phyloP scores from a whole-genome alignment of 2,797 vertebrate genomes.

The Micropoecilia bifurca region DNA sequence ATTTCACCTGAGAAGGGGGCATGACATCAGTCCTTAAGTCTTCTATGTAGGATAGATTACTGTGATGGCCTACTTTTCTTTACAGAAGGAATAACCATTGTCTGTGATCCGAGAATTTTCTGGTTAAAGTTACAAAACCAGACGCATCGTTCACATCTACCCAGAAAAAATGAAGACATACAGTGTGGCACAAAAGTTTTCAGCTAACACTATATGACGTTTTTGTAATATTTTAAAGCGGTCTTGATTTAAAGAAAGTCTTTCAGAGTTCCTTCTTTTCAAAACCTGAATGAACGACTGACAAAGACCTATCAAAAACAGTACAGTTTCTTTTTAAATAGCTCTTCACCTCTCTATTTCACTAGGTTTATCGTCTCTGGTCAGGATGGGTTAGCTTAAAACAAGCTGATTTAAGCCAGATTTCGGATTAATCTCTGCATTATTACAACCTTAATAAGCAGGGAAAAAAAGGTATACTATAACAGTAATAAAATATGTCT shows the following conservation, averaged over 20 bases:
- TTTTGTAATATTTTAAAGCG: neutral
- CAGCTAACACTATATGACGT: neutral
- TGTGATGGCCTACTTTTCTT: constrained; percentile 23
- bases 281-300: neutral
- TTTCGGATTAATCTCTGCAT: neutral
- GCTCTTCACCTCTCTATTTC: neutral
- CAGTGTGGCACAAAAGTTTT: constrained; percentile 1
- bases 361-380: neutral
- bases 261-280: neutral
- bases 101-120: neutral
- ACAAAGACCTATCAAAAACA: neutral
- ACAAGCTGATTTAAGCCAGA: neutral
- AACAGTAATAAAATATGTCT: no score
- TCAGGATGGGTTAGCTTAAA: neutral
- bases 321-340: neutral
- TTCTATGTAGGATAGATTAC: constrained; percentile 26
- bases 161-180: neutral
- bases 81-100: neutral
- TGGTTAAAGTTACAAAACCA: neutral
- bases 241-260: neutral
- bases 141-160: neutral
- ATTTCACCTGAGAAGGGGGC: constrained; percentile 44
- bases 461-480: neutral
- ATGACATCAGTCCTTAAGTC: constrained; percentile 40
- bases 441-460: neutral